Conservation (phyloP, 1,140 invertebrate species). For the Drosophila neocordata region DNA sequence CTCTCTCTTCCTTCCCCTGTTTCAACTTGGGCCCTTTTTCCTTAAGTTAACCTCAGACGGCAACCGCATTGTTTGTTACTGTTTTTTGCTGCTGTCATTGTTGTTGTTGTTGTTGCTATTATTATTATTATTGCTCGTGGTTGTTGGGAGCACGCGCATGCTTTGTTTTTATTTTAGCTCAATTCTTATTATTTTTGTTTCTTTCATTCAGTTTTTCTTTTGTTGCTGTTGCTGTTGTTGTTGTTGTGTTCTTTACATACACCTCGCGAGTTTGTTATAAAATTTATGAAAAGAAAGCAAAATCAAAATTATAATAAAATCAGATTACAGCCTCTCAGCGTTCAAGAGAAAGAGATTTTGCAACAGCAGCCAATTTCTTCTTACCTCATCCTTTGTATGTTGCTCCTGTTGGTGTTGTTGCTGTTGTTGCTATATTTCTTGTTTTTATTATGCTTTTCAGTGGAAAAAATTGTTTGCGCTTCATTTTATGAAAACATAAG, state of each 20-base stretch:
- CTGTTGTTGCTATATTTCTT: slow-evolving; percentile 43
- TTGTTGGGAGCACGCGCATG: slow-evolving; percentile 51
- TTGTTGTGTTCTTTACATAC: slow-evolving; percentile 25
- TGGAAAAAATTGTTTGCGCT: slow-evolving; percentile 78
- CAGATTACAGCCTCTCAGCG: slow-evolving; percentile 68
- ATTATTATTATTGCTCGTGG: slow-evolving; percentile 65
- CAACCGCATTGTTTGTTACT: slow-evolving; percentile 33
- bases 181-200: slow-evolving; percentile 47
- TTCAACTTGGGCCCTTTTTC: slow-evolving; percentile 16
- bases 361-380: background rate
- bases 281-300: slow-evolving; percentile 81
- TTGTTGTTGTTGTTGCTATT: slow-evolving; percentile 41
- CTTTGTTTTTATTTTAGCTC: slow-evolving; percentile 56
- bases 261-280: slow-evolving; percentile 68
- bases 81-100: no score
- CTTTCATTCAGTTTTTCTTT: slow-evolving; percentile 42
- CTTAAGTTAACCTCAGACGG: slow-evolving; percentile 58
- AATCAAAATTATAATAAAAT: slow-evolving; percentile 81
- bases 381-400: background rate
- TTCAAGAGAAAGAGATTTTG: slow-evolving; percentile 35
- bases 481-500: slow-evolving; percentile 80
- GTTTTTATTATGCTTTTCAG: slow-evolving; percentile 76
- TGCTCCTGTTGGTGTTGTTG: slow-evolving; percentile 22
- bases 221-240: slow-evolving; percentile 35
- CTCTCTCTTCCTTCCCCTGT: no score